Conservation (phyloP, 2,113 vertebrate genomes). For the Ciconia boyciana region DNA sequence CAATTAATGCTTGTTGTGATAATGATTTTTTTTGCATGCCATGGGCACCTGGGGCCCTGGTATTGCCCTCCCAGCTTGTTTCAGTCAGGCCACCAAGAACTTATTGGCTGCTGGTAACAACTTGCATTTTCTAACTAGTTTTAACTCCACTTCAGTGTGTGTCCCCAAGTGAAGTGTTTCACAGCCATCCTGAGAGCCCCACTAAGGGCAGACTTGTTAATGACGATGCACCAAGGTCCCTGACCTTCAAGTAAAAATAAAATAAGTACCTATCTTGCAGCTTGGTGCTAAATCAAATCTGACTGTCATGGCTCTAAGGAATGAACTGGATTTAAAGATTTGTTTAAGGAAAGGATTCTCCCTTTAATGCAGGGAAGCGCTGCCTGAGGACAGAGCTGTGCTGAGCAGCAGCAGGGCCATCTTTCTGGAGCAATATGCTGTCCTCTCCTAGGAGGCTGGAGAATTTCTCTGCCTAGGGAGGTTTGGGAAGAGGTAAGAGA, state of each 20-base stretch:
- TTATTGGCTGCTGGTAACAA: neutral
- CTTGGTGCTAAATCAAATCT: neutral
- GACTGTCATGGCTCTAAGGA: neutral
- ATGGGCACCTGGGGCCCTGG: neutral
- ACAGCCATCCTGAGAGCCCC: neutral
- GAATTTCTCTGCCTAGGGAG: neutral
- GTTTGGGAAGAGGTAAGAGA: neutral
- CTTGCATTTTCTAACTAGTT: neutral
- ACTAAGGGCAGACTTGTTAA: neutral
- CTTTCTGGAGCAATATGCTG: neutral
- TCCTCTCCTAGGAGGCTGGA: neutral
- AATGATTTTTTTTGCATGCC: neutral
- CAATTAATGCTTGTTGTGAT: neutral
- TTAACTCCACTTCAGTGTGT: neutral
- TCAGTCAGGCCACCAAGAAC: neutral
- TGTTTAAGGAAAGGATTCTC: neutral
- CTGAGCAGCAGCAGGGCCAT: neutral
- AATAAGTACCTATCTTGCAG: neutral
- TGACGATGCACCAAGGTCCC: neutral
- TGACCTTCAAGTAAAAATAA: neutral
- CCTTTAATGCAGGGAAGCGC: neutral
- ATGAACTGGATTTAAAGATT: neutral
- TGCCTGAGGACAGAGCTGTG: neutral
- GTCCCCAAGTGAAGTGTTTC: neutral
- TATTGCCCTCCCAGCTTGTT: neutral